phyloP scores from a whole-genome alignment of 2,797 vertebrate genomes.

The Aldrovandia affinis region DNA sequence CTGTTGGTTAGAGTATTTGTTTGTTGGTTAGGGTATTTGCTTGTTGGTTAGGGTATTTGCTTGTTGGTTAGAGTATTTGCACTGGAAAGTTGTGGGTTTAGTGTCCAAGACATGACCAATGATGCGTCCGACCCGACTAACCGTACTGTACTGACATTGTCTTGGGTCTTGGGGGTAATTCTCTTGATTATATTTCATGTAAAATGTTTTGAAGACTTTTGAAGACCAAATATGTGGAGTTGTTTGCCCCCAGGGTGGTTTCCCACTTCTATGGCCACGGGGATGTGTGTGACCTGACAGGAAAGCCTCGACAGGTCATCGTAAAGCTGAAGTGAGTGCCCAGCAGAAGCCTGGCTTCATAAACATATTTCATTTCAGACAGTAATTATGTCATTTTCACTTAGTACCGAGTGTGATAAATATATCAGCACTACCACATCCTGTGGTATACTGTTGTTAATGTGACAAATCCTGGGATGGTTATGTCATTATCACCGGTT shows the following conservation, averaged over 20 bases:
- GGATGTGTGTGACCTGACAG: conserved; percentile 92
- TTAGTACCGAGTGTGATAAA: background rate
- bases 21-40: background rate
- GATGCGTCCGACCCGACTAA: too few relatives aligned
- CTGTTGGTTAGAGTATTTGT: too few relatives aligned
- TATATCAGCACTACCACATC: background rate
- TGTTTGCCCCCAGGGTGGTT: conserved; percentile 79
- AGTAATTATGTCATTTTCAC: background rate
- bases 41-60: too few relatives aligned
- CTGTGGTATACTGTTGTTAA: background rate
- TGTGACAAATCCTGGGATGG: background rate
- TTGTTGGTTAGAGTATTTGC: background rate
- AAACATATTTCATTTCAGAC: background rate
- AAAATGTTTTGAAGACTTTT: too few relatives aligned
- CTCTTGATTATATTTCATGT: too few relatives aligned
- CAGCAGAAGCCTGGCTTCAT: too few relatives aligned
- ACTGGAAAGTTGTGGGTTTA: background rate
- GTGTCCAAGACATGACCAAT: background rate
- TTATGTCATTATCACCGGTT: background rate
- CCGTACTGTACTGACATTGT: too few relatives aligned
- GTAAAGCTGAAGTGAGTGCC: conserved; percentile 97
- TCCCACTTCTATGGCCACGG: conserved; percentile 97
- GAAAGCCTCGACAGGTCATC: conserved; percentile 93
- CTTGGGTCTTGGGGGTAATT: too few relatives aligned
- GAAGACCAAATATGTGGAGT: background rate